Conservation (phyloP, 2,113 vertebrate species). For the Amazona vittata region DNA sequence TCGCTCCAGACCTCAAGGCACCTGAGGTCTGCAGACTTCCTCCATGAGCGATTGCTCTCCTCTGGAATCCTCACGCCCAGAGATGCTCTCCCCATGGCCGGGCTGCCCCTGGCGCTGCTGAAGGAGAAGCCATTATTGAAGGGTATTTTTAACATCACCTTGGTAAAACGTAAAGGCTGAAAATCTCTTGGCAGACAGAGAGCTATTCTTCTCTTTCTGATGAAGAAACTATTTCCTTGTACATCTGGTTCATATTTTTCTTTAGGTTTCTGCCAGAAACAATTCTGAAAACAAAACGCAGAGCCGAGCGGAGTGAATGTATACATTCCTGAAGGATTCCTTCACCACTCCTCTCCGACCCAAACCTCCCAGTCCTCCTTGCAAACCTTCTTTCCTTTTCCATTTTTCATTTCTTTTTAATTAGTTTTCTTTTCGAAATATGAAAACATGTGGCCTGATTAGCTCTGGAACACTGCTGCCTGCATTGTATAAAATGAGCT, state of each 20-base stretch:
- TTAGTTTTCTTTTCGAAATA: constrained; percentile 53
- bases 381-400: background rate
- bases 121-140: background rate
- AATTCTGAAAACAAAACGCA: constrained; percentile 76
- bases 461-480: constrained; percentile 49
- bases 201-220: constrained; percentile 67
- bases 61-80: background rate
- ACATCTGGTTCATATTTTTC: constrained; percentile 84
- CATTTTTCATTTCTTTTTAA: constrained; percentile 46
- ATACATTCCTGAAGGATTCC: constrained; percentile 73
- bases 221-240: constrained; percentile 72
- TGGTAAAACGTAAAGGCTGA: constrained; percentile 3
- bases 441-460: constrained; percentile 65
- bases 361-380: constrained; percentile 45
- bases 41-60: accelerated
- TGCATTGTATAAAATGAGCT: constrained; percentile 33
- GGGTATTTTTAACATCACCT: constrained; percentile 60
- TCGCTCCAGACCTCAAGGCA: background rate
- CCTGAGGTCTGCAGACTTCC: background rate
- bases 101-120: accelerated
- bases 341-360: constrained; percentile 45
- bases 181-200: constrained; percentile 68
- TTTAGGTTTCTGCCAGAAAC: constrained; percentile 79
- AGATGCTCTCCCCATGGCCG: accelerated
- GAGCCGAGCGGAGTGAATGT: constrained; percentile 57